phyloP scores from a whole-genome alignment of 2,888 invertebrate genomes.

The Aelia acuminata region DNA sequence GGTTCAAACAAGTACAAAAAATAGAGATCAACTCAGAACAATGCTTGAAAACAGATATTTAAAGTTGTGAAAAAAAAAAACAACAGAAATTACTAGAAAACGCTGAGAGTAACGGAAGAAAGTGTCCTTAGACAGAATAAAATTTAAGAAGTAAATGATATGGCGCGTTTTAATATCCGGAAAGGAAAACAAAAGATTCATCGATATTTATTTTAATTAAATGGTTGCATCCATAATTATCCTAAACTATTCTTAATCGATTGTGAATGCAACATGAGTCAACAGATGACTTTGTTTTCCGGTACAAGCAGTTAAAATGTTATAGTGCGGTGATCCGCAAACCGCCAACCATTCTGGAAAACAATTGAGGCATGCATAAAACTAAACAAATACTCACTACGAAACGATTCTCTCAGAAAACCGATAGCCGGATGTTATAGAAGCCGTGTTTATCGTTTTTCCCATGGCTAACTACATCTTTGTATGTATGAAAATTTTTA shows the following conservation, averaged over 20 bases:
- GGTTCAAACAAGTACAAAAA: too few species aligned
- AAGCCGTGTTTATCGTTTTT: background rate
- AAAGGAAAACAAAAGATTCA: too few species aligned
- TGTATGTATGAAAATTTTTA: too few species aligned
- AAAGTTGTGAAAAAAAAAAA: too few species aligned
- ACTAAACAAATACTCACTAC: background rate
- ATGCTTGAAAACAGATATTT: too few species aligned
- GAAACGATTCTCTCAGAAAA: background rate
- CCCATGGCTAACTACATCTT: background rate
- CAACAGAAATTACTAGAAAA: too few species aligned
- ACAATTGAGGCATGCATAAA: background rate
- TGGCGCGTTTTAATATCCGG: too few species aligned
- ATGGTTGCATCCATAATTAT: background rate
- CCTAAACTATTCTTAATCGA: background rate
- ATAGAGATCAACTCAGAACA: too few species aligned
- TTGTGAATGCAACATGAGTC: background rate
- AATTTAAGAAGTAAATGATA: too few species aligned
- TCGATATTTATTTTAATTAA: too few species aligned
- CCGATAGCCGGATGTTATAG: background rate
- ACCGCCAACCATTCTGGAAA: background rate
- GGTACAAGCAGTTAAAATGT: background rate
- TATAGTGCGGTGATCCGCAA: conserved; percentile 36
- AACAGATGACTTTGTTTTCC: background rate
- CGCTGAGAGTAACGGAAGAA: too few species aligned
- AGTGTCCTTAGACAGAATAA: too few species aligned